These are phyloP conservation scores for Lepidonotus clava DNA, from an alignment of 2,888 invertebrate genomes.

Conservation along the genomic window DNA sequence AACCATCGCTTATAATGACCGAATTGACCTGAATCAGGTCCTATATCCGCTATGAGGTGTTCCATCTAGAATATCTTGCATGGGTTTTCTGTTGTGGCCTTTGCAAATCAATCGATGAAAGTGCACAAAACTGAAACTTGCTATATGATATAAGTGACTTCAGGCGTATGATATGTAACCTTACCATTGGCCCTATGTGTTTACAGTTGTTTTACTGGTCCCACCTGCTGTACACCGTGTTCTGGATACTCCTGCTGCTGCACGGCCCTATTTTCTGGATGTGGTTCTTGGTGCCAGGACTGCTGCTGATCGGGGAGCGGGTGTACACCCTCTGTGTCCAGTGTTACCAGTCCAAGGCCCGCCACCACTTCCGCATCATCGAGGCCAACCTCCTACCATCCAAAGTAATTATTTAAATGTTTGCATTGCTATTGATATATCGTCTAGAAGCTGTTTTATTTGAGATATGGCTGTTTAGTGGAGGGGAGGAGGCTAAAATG, in stretches of 20 bases:
- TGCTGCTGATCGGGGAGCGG: conserved; percentile 89
- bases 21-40: too few relatives aligned
- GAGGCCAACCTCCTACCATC: conserved; percentile 48
- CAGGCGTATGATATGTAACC: neutral
- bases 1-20: too few relatives aligned
- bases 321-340: conserved; percentile 76
- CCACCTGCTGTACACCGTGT: conserved; percentile 91
- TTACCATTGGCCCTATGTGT: neutral
- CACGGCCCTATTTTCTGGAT: conserved; percentile 97
- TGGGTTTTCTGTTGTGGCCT: too few relatives aligned
- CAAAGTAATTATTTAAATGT: too few relatives aligned
- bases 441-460: too few relatives aligned
- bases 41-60: too few relatives aligned
- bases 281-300: conserved; percentile 92
- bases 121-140: too few relatives aligned
- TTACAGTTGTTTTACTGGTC: conserved; percentile 96
- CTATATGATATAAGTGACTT: too few relatives aligned
- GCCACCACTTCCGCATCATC: neutral
- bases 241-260: conserved; percentile 90
- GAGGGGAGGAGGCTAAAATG: too few relatives aligned
- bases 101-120: too few relatives aligned
- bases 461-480: too few relatives aligned
- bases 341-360: neutral
- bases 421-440: neutral
- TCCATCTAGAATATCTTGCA: too few relatives aligned